Conservation (phyloP, 2,113 vertebrate species). For the Cephalophus harveyi region DNA sequence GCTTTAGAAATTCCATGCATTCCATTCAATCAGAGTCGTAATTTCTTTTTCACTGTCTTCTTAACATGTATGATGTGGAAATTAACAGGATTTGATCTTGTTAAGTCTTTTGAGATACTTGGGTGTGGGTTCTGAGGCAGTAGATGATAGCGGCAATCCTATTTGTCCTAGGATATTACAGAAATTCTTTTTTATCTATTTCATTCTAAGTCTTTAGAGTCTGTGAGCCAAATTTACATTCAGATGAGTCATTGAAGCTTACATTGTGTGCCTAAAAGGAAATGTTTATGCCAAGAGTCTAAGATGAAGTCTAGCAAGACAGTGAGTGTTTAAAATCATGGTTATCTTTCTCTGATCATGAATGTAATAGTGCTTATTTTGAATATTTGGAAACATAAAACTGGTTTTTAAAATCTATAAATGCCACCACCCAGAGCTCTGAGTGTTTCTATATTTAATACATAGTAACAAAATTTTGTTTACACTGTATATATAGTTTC, state of each 20-base stretch:
- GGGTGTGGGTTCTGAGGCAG: conserved; percentile 8
- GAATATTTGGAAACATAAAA: conserved; percentile 39
- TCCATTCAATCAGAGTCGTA: conserved; percentile 36
- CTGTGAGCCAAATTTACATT: conserved; percentile 52
- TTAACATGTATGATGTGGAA: conserved; percentile 1
- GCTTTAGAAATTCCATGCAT: conserved; percentile 52
- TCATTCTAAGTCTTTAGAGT: conserved; percentile 39
- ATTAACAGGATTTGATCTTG: conserved; percentile 45
- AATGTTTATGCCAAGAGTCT: conserved; percentile 31
- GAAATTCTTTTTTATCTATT: conserved; percentile 23
- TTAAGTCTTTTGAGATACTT: conserved; percentile 61
- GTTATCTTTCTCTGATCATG: conserved; percentile 33
- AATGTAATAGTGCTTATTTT: conserved; percentile 8
- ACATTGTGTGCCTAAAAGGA: conserved; percentile 14
- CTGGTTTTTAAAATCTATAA: conserved; percentile 5
- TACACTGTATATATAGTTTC: background rate
- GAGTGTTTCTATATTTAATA: conserved; percentile 20
- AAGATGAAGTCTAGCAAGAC: conserved; percentile 36
- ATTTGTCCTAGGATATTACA: conserved; percentile 29
- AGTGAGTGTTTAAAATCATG: background rate
- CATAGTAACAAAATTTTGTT: conserved; percentile 19
- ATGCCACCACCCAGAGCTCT: background rate
- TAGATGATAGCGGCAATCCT: background rate
- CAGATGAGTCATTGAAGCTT: conserved; percentile 42
- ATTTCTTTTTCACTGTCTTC: conserved; percentile 40